Evolutionary conservation across 92 coral and sea anemone species (phyloP), one percentile per base, ranked within the genome.

Genomic region (Epizoanthus rinbou): DNA sequence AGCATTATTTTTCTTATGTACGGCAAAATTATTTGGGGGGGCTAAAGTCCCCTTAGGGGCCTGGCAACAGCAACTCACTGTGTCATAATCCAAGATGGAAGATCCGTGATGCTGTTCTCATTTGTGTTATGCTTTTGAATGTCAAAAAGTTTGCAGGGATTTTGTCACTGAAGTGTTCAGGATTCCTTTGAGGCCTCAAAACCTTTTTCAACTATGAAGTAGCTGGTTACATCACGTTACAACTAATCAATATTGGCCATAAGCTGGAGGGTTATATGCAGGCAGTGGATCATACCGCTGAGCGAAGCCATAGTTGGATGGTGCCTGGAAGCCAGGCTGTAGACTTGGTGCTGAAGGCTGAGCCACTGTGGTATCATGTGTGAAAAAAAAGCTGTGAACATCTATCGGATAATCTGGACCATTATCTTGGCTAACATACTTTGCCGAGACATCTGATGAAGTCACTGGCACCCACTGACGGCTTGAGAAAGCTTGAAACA

Each of bases 371-470:
- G 80, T 70, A 86, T 85, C 90, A 79, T 91, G 79, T 13, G 78
- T 74, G 50, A 91, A 91, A 84, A 89, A 91, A 76, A 79, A 57
- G 74, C 95, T 91, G 69, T 91, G 72, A 33, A 91, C 92, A 83
- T 91, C 95, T 3, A 89, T 50, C 23, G 95, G 87, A 64, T 86
- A 86, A 39, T 87, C 83, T 25, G 88, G 89, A 0, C 75, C 89
- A 21, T 93, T 88, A 0, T 87, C 84, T 39, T 66, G 87, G 58
- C 80, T 84, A 0, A 83, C 83, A 82, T 79, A 93, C 82, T 86
- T 93, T 18, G 94, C 94, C 0, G 97, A 93, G 15, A 93, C 85
- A 84, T 93, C 97, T 25, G 89, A 91, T 6, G 88, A 83, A 24
- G 82, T 67, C 8, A 87, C 69, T 0, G 68, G 84, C 81, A 33